Evolutionary conservation across 2,888 invertebrate species (phyloP).

Genomic region (Notodonta dromedarius): DNA sequence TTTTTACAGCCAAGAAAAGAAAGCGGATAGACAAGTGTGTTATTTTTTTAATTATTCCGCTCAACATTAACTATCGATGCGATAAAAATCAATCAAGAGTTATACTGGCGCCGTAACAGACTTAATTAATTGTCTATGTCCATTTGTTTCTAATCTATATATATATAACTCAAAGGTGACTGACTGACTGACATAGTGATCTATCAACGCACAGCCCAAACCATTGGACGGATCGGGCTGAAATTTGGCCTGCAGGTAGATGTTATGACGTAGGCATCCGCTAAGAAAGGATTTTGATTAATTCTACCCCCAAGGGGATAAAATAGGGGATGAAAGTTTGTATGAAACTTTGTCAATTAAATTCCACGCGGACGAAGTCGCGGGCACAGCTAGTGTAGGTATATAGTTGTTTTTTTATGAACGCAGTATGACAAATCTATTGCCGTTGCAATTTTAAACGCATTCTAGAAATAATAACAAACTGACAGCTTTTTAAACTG

Average conservation of each 20-base stretch:
- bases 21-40: constrained; percentile 4
- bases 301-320: too few relatives aligned
- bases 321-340: too few relatives aligned
- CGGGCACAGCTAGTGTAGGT: too few relatives aligned
- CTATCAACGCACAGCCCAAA: too few relatives aligned
- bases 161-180: too few relatives aligned
- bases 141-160: constrained; percentile 12
- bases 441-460: not conserved
- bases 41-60: constrained; percentile 13
- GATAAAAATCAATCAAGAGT: constrained; percentile 41
- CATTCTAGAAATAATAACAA: not conserved
- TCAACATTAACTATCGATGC: constrained; percentile 23
- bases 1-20: constrained; percentile 1
- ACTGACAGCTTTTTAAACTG: not conserved
- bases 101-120: constrained; percentile 31
- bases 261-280: too few relatives aligned
- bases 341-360: too few relatives aligned
- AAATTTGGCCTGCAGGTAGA: too few relatives aligned
- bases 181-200: too few relatives aligned
- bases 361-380: too few relatives aligned
- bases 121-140: constrained; percentile 31
- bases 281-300: too few relatives aligned
- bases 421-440: not conserved
- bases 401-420: constrained; percentile 6
- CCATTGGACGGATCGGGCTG: too few relatives aligned